Evolutionary conservation across 2,888 invertebrate genomes (phyloP).

Genomic region (Celastrina argiolus): DNA sequence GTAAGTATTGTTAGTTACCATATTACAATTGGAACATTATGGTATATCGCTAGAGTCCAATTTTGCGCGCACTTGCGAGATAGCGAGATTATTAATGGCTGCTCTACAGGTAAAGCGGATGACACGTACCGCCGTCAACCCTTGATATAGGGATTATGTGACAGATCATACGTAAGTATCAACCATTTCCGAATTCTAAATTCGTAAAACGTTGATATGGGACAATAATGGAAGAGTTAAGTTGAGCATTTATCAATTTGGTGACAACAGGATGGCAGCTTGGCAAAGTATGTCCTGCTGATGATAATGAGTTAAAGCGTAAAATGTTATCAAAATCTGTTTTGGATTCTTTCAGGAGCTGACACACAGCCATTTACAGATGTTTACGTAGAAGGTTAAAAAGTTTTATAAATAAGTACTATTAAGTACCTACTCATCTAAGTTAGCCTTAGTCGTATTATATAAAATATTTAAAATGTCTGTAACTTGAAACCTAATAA

Average conservation of each 20-base stretch:
- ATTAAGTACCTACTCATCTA: no score
- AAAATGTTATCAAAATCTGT: no score
- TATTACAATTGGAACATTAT: neutral
- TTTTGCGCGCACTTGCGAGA: constrained; percentile 7
- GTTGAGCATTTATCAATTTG: neutral
- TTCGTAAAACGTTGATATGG: neutral
- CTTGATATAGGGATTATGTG: constrained; percentile 71
- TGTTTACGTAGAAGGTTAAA: no score
- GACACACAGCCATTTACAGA: no score
- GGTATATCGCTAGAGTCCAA: neutral
- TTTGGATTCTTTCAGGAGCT: no score
- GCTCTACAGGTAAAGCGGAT: constrained; percentile 62
- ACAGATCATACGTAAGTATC: constrained; percentile 63
- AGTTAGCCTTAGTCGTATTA: no score
- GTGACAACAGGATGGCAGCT: neutral
- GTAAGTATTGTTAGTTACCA: constrained; percentile 40
- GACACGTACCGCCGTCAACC: constrained; percentile 72
- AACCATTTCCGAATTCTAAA: constrained; percentile 27
- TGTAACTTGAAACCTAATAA: neutral
- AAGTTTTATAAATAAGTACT: no score
- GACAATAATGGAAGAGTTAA: neutral
- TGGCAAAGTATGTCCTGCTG: no score
- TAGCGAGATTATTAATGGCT: constrained; percentile 48
- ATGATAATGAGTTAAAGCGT: no score
- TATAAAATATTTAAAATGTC: no score